phyloP scores from a whole-genome alignment of 2,113 vertebrate genomes.

The Psilopsiagon aymara region DNA sequence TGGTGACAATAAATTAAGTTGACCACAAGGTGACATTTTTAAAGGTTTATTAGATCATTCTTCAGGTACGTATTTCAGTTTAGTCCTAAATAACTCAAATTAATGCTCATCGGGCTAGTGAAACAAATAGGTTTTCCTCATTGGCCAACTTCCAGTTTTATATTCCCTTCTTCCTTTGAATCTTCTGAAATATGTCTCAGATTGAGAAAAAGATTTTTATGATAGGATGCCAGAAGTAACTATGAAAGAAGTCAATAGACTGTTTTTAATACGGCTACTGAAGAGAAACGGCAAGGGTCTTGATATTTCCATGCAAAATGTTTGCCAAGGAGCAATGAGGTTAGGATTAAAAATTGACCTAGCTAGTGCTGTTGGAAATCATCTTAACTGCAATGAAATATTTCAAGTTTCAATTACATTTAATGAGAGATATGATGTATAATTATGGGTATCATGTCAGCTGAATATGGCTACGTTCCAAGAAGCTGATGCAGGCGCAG shows the following conservation, averaged over 20 bases:
- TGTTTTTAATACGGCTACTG: neutral
- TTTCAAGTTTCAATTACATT: neutral
- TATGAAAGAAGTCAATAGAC: neutral
- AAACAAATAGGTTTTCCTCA: neutral
- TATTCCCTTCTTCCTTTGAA: neutral
- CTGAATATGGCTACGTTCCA: neutral
- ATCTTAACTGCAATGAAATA: neutral
- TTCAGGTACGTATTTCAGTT: neutral
- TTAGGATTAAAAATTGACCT: neutral
- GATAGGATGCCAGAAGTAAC: neutral
- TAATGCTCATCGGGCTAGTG: neutral
- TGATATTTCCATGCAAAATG: neutral
- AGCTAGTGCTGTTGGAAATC: neutral
- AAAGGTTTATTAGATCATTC: conserved; percentile 1
- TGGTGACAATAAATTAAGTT: neutral
- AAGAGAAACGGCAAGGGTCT: neutral
- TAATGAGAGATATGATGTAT: neutral
- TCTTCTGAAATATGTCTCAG: neutral
- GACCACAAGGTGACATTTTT: conserved; percentile 12
- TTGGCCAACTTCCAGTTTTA: neutral
- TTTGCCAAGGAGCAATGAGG: neutral
- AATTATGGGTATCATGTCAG: neutral
- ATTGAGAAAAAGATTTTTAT: neutral
- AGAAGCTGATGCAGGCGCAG: neutral
- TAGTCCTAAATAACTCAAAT: neutral